Evolutionary conservation across 2,113 vertebrate genomes (phyloP).

Genomic region (Manacus vitellinus): DNA sequence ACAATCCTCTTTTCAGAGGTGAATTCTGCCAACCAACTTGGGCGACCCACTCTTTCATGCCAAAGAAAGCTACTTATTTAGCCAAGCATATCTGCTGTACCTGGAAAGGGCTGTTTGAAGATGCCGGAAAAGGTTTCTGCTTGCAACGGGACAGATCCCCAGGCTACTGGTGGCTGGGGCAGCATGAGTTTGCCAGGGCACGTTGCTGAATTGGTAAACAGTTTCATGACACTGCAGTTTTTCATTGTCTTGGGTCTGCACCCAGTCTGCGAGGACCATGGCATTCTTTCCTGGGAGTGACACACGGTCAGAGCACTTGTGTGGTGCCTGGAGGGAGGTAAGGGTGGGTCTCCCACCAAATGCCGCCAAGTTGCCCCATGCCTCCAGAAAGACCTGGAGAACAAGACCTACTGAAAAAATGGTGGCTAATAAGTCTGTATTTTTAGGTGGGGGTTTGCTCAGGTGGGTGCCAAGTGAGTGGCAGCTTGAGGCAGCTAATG

Average conservation of each 20-base stretch:
- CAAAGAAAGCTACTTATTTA: constrained; percentile 5
- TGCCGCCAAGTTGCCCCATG: fast-evolving
- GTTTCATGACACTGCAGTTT: background rate
- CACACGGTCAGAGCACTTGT: fast-evolving
- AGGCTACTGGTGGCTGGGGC: background rate
- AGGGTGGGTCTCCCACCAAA: background rate
- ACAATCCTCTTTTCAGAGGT: background rate
- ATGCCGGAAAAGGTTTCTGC: background rate
- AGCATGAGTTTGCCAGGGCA: background rate
- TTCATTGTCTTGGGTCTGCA: background rate
- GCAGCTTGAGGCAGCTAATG: background rate
- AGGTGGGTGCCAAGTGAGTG: background rate
- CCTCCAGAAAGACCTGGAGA: background rate
- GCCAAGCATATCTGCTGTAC: constrained; percentile 14
- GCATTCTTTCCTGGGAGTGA: fast-evolving
- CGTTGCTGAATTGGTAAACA: background rate
- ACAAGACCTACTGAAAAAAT: background rate
- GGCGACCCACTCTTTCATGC: background rate
- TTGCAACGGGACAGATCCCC: background rate
- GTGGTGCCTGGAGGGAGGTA: background rate
- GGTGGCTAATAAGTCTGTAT: background rate
- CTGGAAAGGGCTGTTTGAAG: background rate
- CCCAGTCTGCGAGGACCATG: fast-evolving
- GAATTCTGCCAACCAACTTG: background rate
- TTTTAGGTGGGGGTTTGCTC: background rate